Percentiles rank a stretch among this genome's conserved stretches.
Conservation (phyloP, 2,888 invertebrate species). For the Halocaridina rubra region DNA sequence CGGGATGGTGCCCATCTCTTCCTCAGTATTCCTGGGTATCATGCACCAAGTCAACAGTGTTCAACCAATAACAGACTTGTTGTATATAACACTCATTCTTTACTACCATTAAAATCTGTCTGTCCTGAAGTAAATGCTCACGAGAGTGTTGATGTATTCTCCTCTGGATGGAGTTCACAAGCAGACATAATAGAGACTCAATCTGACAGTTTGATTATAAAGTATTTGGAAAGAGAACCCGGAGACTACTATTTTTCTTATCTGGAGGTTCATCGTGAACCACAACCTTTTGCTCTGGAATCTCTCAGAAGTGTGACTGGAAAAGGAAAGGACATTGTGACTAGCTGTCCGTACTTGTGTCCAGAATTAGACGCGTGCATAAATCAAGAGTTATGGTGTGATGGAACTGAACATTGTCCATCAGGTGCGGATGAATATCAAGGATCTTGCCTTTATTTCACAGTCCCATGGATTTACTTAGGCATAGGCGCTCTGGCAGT, state of each 20-base stretch:
- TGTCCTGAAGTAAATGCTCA: conserved; percentile 75
- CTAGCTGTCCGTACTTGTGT: conserved; percentile 61
- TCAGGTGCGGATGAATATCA: conserved; percentile 79
- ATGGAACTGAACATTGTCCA: conserved; percentile 82
- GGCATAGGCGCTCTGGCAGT: conserved; percentile 38
- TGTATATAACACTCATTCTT: conserved; percentile 78
- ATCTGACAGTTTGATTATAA: conserved; percentile 79
- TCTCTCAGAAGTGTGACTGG: conserved; percentile 39
- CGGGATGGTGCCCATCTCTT: conserved; percentile 78
- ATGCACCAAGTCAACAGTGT: conserved; percentile 73
- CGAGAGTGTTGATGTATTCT: conserved; percentile 66
- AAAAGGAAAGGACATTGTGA: conserved; percentile 60
- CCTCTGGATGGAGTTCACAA: conserved; percentile 71
- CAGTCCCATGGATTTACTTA: conserved; percentile 57
- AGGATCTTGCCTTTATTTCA: conserved; percentile 44
- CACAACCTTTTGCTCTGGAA: conserved; percentile 67
- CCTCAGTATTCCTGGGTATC: conserved; percentile 77
- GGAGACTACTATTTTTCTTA: conserved; percentile 80
- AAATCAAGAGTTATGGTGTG: conserved; percentile 82
- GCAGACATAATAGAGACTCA: conserved; percentile 69
- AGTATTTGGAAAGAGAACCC: conserved; percentile 79
- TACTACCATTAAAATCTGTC: conserved; percentile 75
- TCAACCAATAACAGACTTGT: conserved; percentile 79
- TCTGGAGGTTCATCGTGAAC: conserved; percentile 78
- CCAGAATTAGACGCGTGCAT: conserved; percentile 72